Conservation (phyloP, 2,797 vertebrate species). For the Urocyon cinereoargenteus region DNA sequence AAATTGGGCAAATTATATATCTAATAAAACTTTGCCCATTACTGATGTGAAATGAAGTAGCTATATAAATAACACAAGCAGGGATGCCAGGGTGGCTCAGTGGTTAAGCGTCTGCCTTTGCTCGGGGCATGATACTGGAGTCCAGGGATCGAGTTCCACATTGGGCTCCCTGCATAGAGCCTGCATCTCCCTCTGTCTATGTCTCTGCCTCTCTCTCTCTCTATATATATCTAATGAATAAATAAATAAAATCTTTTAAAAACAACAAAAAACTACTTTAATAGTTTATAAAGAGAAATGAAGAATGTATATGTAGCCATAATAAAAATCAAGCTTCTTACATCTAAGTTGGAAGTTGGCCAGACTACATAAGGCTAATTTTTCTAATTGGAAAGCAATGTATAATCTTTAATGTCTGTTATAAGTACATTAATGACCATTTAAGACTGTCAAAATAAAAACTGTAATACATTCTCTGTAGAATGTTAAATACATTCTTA, state of each 20-base stretch:
- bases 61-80: neutral
- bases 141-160: no score
- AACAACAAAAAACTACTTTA: conserved; percentile 57
- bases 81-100: no score
- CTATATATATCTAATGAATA: no score
- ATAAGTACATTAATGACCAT: neutral
- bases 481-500: conserved; percentile 61
- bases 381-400: conserved; percentile 53
- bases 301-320: neutral
- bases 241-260: neutral
- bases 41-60: conserved; percentile 60
- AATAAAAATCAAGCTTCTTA: conserved; percentile 51
- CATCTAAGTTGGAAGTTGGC: conserved; percentile 50
- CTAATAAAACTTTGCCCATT: conserved; percentile 34
- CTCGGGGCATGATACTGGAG: no score
- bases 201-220: no score
- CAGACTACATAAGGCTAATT: conserved; percentile 55
- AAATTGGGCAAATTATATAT: conserved; percentile 38
- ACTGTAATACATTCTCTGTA: conserved; percentile 17
- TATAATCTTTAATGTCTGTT: neutral
- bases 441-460: conserved; percentile 65
- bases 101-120: no score
- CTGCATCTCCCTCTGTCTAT: no score
- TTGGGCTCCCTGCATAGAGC: no score
- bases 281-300: conserved; percentile 54